Conservation (phyloP, 2,888 invertebrate species). For the Escarpia spicata region DNA sequence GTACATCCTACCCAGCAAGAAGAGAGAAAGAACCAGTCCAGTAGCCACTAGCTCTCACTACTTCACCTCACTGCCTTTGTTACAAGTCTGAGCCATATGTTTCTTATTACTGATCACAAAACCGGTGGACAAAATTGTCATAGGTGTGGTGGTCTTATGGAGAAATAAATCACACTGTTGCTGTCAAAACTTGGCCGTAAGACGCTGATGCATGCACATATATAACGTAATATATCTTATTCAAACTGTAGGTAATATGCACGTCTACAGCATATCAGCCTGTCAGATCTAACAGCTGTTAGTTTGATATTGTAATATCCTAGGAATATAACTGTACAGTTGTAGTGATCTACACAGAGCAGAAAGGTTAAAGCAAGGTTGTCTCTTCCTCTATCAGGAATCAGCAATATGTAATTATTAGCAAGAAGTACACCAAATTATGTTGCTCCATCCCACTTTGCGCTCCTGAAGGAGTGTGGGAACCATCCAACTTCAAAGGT, state of each 20-base stretch:
- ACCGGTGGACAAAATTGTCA: neutral
- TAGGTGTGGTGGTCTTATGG: neutral
- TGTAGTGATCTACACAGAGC: neutral
- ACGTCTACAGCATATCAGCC: neutral
- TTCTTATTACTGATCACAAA: neutral
- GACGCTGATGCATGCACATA: neutral
- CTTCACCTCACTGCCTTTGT: no score
- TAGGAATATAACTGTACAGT: neutral
- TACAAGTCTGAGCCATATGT: neutral
- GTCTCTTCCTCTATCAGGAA: no score
- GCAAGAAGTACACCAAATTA: no score
- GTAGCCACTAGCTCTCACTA: no score
- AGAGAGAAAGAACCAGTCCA: no score
- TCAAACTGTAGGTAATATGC: neutral
- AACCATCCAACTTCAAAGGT: no score
- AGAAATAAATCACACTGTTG: neutral
- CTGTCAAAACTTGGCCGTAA: neutral
- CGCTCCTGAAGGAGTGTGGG: no score
- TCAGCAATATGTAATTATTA: no score
- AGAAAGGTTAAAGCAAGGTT: neutral
- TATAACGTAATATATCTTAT: neutral
- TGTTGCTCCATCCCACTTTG: no score
- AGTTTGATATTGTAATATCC: neutral
- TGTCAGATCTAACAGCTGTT: neutral
- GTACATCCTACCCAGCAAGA: no score